Evolutionary conservation across 92 coral and sea anemone species (phyloP).

Genomic region (Siderastrea siderea): DNA sequence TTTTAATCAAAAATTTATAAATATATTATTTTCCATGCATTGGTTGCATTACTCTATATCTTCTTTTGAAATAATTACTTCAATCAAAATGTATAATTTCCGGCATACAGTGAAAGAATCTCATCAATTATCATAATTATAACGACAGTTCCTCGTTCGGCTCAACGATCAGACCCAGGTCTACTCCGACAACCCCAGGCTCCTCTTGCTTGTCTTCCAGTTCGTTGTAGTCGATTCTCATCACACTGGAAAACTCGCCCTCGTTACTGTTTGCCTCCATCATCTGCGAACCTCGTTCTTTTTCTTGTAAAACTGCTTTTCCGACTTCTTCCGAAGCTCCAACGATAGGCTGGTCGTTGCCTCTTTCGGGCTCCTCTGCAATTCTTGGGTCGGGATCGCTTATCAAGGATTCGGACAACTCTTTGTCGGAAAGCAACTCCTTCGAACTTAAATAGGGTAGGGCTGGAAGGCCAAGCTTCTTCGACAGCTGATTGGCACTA

Average conservation of each 20-base stretch:
- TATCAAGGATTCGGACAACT: neutral
- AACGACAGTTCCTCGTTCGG: neutral
- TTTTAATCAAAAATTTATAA: too few relatives aligned
- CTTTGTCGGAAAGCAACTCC: neutral
- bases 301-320: neutral
- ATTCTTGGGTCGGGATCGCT: neutral
- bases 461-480: neutral
- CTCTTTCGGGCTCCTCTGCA: neutral
- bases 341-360: neutral
- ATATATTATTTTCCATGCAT: too few relatives aligned
- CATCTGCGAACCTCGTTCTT: neutral
- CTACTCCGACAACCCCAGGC: conserved; percentile 10
- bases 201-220: neutral
- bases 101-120: neutral
- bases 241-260: conserved; percentile 25
- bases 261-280: conserved; percentile 4
- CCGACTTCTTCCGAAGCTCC: conserved; percentile 3
- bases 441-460: neutral
- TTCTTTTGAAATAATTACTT: too few relatives aligned
- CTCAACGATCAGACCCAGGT: conserved; percentile 5
- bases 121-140: neutral
- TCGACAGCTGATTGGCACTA: neutral
- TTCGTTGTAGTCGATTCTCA: conserved; percentile 28
- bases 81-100: neutral
- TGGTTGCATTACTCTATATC: neutral